Evolutionary conservation across 2,888 invertebrate species (phyloP).

Genomic region (Drosophila affinis): DNA sequence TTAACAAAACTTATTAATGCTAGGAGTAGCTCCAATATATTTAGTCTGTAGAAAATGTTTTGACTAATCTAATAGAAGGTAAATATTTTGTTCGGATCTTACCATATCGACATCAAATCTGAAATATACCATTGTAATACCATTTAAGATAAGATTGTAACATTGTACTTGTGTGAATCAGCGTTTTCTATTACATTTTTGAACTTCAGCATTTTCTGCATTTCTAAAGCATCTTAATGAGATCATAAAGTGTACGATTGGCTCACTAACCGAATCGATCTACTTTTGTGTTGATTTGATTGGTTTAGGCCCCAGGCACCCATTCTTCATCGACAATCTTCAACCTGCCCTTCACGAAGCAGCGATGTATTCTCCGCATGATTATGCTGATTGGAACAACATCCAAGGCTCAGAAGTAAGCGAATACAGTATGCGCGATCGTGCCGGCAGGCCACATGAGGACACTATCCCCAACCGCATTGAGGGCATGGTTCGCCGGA

Average conservation of each 20-base stretch:
- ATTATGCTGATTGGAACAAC: constrained; percentile 84
- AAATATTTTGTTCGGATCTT: neutral
- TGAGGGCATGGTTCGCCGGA: constrained; percentile 83
- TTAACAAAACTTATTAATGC: neutral
- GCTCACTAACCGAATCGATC: too few relatives aligned
- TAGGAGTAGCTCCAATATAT: too few relatives aligned
- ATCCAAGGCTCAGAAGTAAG: constrained; percentile 79
- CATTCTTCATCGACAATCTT: too few relatives aligned
- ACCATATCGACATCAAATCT: neutral
- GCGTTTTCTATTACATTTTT: neutral
- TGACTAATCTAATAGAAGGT: neutral
- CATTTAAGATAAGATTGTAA: neutral
- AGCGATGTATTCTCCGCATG: constrained; percentile 81
- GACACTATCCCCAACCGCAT: constrained; percentile 84
- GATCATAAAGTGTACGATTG: neutral
- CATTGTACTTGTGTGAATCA: too few relatives aligned
- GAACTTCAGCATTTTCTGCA: neutral
- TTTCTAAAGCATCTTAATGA: neutral
- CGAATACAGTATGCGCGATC: constrained; percentile 79
- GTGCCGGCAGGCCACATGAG: constrained; percentile 85
- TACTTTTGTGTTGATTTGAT: too few relatives aligned
- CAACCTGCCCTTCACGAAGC: too few relatives aligned
- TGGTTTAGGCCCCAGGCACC: neutral
- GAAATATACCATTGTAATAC: neutral
- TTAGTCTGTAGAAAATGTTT: neutral